Evolutionary conservation across 1,140 invertebrate species (phyloP), one percentile per base, ranked within the genome.

Genomic region (Drosophila santomea): DNA sequence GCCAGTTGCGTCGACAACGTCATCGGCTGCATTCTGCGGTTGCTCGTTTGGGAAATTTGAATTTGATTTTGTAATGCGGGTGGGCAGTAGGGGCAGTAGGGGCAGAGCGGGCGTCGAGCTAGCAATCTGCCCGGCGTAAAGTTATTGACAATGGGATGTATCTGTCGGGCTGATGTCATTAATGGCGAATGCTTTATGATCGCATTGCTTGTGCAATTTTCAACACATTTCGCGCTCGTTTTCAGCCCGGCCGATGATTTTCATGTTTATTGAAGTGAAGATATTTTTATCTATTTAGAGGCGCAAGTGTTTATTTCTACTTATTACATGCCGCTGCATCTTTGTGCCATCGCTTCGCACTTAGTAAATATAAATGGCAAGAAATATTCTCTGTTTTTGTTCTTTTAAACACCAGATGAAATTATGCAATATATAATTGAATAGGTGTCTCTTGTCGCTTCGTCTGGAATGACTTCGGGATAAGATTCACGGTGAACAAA

Each of bases 131-230:
- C 76, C 72, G 66, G 84, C 84, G 84, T 80, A 89, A 88, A 88
- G 78, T 84, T 91, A 91, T 91, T 91, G 89, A 91, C 89, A 91
- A 91, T 91, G 89, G 89, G 89, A 91, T 91, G 89, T 91, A 90
- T 91, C 89, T 91, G 89, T 91, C 89, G 89, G 84, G 80, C 66
- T 58, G 68, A 85, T 91, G 89, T 91, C 89, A 91, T 91, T 91
- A 91, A 91, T 91, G 80, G 89, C 80, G 89, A 91, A 91, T 91
- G 89, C 89, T 91, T 91, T 91, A 91, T 91, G 89, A 91, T 91
- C 89, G 67, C 85, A 90, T 85, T 90, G 86, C 85, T 80, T 43
- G 78, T 80, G 85, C 85, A 91, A 91, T 91, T 91, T 88, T 91
- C 75, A 91, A 81, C 88, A 91, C 88, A 91, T 91, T 91, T 91